A percentile compares a stretch with the other conserved stretches of the same genome.
phyloP scores from a whole-genome alignment of 2,113 vertebrate species.

The Mohoua ochrocephala region DNA sequence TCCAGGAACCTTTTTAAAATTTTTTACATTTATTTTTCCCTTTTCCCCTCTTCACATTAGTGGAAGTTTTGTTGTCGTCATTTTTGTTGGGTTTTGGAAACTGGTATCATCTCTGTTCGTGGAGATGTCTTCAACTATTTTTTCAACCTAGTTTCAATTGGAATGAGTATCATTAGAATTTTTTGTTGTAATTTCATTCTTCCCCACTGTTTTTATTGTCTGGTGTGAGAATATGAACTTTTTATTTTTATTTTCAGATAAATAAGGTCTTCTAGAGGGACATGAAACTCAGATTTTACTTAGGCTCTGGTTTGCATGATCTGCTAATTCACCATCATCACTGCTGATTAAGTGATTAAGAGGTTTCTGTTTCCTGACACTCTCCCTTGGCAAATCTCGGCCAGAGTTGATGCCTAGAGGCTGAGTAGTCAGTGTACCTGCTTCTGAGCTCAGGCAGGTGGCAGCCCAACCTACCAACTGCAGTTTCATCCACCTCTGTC shows the following conservation, averaged over 20 bases:
- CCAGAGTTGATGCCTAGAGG: neutral
- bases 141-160: neutral
- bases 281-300: neutral
- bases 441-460: neutral
- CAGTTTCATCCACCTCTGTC: neutral
- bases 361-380: neutral
- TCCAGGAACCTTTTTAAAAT: neutral
- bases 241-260: neutral
- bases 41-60: neutral
- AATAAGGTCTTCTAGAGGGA: neutral
- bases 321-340: neutral
- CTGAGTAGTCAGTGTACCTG: neutral
- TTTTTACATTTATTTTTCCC: neutral
- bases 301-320: neutral
- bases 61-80: accelerated
- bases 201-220: neutral
- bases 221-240: neutral
- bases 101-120: neutral
- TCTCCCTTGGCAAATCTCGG: neutral
- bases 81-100: neutral
- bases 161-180: neutral
- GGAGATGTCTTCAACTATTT: neutral
- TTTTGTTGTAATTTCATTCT: neutral
- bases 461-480: neutral
- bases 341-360: neutral